A percentile compares a stretch with the other conserved stretches of the same genome.
These are phyloP conservation scores for Agrotis clavis DNA, from an alignment of 2,888 invertebrate species.

Conservation along the genomic window DNA sequence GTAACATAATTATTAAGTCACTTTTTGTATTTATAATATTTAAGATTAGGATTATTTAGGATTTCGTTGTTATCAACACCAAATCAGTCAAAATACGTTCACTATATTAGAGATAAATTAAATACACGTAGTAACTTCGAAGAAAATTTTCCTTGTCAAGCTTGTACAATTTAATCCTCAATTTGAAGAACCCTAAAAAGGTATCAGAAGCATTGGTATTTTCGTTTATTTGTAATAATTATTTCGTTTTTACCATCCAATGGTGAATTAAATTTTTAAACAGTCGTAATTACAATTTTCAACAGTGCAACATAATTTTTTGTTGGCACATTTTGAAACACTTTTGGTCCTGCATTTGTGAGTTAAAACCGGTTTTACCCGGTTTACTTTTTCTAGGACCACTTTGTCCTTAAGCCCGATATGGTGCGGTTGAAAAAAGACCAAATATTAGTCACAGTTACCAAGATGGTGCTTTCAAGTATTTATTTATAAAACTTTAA, in stretches of 20 bases:
- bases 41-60: no score
- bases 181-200: constrained; percentile 51
- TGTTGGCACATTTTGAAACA: constrained; percentile 45
- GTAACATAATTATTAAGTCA: no score
- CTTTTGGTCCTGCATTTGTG: constrained; percentile 29
- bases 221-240: constrained; percentile 62
- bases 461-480: constrained; percentile 17
- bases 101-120: no score
- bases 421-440: constrained; percentile 20
- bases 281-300: constrained; percentile 58
- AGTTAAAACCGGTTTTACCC: constrained; percentile 19
- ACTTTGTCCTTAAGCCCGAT: constrained; percentile 15
- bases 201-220: constrained; percentile 41
- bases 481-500: constrained; percentile 15
- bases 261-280: constrained; percentile 57
- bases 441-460: constrained; percentile 20
- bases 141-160: no score
- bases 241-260: constrained; percentile 56
- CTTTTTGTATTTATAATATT: no score
- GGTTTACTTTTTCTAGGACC: constrained; percentile 46
- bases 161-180: not conserved
- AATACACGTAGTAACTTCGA: no score
- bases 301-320: constrained; percentile 50
- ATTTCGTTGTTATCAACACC: no score
- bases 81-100: no score